Conservation (phyloP, 2,113 vertebrate genomes). For the Saguinus midas region DNA sequence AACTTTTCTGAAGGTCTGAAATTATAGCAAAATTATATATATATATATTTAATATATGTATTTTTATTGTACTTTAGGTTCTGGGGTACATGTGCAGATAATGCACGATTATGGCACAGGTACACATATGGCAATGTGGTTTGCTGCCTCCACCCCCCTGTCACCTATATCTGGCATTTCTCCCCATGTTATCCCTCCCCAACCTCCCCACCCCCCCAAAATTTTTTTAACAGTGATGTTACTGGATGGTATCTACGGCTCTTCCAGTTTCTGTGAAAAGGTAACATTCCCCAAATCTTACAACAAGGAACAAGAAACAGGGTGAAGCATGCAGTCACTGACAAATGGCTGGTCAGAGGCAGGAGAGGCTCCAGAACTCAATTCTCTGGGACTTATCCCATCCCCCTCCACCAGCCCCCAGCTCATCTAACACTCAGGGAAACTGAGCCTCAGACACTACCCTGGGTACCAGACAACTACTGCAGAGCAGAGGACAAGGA, state of each 20-base stretch:
- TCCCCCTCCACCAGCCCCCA: neutral
- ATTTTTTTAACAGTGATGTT: neutral
- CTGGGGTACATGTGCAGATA: too few species aligned
- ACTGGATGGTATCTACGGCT: neutral
- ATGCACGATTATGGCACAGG: too few species aligned
- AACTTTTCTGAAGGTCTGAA: constrained; percentile 53
- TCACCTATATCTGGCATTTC: too few species aligned
- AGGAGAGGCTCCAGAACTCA: neutral
- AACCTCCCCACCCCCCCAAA: neutral
- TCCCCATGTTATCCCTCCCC: too few species aligned
- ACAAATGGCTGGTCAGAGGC: neutral
- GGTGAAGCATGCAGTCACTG: neutral
- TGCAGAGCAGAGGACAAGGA: neutral
- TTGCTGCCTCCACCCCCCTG: too few species aligned
- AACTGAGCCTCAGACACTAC: neutral
- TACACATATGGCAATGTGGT: too few species aligned
- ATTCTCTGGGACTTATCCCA: neutral
- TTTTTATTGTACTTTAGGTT: too few species aligned
- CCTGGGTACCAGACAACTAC: neutral
- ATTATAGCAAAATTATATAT: neutral
- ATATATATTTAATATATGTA: too few species aligned
- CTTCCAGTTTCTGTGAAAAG: neutral
- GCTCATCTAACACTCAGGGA: neutral
- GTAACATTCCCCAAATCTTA: neutral
- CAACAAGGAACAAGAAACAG: neutral